Conservation (phyloP, 2,797 vertebrate species). For the Thamnophis elegans region DNA sequence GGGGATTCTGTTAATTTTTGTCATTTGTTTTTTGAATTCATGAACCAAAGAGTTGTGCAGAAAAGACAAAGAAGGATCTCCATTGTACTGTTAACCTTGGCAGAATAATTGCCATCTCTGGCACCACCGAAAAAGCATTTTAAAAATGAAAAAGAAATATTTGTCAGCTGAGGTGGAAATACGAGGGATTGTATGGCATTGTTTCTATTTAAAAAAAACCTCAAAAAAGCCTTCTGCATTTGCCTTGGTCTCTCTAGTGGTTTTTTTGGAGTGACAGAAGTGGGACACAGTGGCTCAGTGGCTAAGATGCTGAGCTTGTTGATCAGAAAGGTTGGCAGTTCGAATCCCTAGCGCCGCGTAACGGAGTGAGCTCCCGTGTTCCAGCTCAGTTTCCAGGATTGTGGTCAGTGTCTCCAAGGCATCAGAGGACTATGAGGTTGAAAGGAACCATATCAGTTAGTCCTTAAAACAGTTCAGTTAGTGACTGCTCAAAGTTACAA, state of each 20-base stretch:
- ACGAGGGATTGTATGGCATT: background rate
- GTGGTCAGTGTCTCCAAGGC: conserved; percentile 40
- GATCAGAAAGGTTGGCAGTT: too few relatives aligned
- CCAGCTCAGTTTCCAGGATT: conserved; percentile 39
- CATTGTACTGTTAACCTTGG: background rate
- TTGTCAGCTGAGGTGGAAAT: background rate
- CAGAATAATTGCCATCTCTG: background rate
- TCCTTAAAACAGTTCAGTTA: background rate
- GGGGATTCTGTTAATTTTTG: background rate
- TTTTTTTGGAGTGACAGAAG: background rate
- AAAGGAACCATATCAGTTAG: background rate
- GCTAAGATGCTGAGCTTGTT: too few relatives aligned
- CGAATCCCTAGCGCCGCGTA: too few relatives aligned
- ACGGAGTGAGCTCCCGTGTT: too few relatives aligned
- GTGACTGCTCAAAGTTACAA: background rate
- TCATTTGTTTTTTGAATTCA: background rate
- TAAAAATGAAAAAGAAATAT: background rate
- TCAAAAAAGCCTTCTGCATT: background rate
- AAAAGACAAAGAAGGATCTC: background rate
- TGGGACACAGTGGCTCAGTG: too few relatives aligned
- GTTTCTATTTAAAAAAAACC: background rate
- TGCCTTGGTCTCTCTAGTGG: background rate
- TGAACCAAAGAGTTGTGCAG: background rate
- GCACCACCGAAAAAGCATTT: background rate
- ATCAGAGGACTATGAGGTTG: conserved; percentile 15